Evolutionary conservation across 1,140 invertebrate genomes (phyloP), one percentile per base, ranked within the genome.

Genomic region (Capitella teleta): DNA sequence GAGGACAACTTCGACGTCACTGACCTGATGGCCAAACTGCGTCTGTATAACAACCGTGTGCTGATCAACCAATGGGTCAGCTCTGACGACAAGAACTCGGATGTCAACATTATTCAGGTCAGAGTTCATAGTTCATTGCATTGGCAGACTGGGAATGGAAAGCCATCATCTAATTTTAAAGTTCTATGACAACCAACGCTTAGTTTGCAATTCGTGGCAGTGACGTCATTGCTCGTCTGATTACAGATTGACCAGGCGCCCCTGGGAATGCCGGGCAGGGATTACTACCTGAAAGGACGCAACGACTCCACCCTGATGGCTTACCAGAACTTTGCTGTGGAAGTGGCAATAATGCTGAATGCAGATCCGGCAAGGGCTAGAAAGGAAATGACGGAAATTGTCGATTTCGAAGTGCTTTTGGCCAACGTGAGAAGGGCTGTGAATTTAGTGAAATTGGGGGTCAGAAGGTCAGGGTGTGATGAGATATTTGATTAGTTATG

Each of bases 81-180:
- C 12, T 83, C 87, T 1, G 87, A 93, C 63, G 85, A 89, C 23
- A 87, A 87, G 62, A 87, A 91, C 70, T 87, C 87, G 1, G 79
- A 86, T 57, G 77, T 82, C 60, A 85, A 88, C 66, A 80, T 90
- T 2, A 85, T 91, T 56, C 86, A 90, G 72, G 80, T 82, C 24
- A 21, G n/a, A n/a, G n/a, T n/a, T n/a, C n/a, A n/a, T n/a, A n/a
- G n/a, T n/a, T n/a, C n/a, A n/a, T n/a, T n/a, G n/a, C n/a, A n/a
- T n/a, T n/a, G n/a, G n/a, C n/a, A n/a, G n/a, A n/a, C n/a, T n/a
- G n/a, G n/a, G n/a, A n/a, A n/a, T n/a, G n/a, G n/a, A n/a, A n/a
- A n/a, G n/a, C n/a, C n/a, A n/a, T n/a, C n/a, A n/a, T n/a, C n/a
- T n/a, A n/a, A n/a, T n/a, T n/a, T n/a, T n/a, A n/a, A n/a, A n/a